Conservation (phyloP, 2,888 invertebrate genomes). For the Drosophila greeni region DNA sequence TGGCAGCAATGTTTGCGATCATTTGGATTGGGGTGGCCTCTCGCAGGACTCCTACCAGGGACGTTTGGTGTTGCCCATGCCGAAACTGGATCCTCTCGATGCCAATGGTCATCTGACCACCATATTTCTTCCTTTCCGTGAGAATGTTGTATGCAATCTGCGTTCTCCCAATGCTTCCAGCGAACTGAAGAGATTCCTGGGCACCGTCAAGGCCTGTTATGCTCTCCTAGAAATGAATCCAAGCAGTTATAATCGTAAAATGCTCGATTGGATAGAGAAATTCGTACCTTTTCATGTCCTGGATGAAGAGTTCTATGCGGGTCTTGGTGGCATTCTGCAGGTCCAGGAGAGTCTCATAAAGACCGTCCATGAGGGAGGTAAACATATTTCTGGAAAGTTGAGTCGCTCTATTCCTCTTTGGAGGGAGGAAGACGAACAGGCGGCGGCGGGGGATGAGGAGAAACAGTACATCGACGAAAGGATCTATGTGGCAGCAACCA, state of each 20-base stretch:
- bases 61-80: slow-evolving; percentile 73
- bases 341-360: slow-evolving; percentile 60
- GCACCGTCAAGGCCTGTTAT: slow-evolving; percentile 72
- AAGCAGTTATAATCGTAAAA: slow-evolving; percentile 66
- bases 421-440: too few species aligned
- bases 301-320: slow-evolving; percentile 77
- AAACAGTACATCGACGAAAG: not conserved
- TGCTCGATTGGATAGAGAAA: slow-evolving; percentile 74
- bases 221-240: slow-evolving; percentile 66
- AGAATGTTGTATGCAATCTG: slow-evolving; percentile 71
- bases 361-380: not conserved
- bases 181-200: slow-evolving; percentile 73
- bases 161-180: slow-evolving; percentile 65
- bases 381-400: not conserved
- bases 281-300: slow-evolving; percentile 69
- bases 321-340: slow-evolving; percentile 74
- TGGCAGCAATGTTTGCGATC: slow-evolving; percentile 64
- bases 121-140: slow-evolving; percentile 76
- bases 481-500: slow-evolving; percentile 19
- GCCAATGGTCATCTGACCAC: slow-evolving; percentile 64
- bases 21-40: slow-evolving; percentile 61
- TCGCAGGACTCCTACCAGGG: slow-evolving; percentile 54
- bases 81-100: slow-evolving; percentile 70
- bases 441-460: too few species aligned
- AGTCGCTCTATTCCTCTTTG: slow-evolving; percentile 7